Evolutionary conservation across 2,113 vertebrate genomes (phyloP), one percentile per base, ranked within the genome.

Genomic region (Suncus etruscus): DNA sequence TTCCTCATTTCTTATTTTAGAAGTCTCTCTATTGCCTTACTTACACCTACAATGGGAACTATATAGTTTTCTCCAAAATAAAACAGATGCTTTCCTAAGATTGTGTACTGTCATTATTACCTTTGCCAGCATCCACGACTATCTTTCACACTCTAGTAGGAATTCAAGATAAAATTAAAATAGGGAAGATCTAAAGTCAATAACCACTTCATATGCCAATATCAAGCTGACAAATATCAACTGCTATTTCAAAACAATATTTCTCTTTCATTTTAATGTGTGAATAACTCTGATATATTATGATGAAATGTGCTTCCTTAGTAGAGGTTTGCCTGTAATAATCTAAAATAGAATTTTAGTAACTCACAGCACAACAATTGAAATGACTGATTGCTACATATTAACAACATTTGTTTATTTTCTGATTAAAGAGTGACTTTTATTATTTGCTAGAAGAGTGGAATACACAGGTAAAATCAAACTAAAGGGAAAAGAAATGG

Each of bases 331-430:
- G 8, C 68, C 70, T 3, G 8, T 22, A 65, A 75, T 54, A 72
- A 73, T 84, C 61, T 31, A 45, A 83, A 72, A 27, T 39, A 29
- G 58, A 83, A 90, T 68, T 90, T 90, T 78, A 79, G 14, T 61
- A 75, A 31, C 12, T 65, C 79, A 80, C 14, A 31, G 86, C 74
- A 61, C 27, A 69, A 63, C 6, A 80, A 32, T 86, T 76, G 87
- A 65, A 11, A 81, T 92, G 58, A 82, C 14, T 84, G 45, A 25
- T 85, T 87, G 39, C 29, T 32, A 70, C 54, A 27, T 65, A 32
- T 31, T 54, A 68, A 82, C 8, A 65, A 65, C 16, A 70, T 70
- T 6, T 82, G 32, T 51, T 87, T 65, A 3, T 76, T 89, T 92
- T 54, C 20, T 75, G 4, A 31, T 45, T 84, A 72, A 76, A 51